Conservation (phyloP, 2,797 vertebrate genomes). For the Otolemur crassicaudatus region DNA sequence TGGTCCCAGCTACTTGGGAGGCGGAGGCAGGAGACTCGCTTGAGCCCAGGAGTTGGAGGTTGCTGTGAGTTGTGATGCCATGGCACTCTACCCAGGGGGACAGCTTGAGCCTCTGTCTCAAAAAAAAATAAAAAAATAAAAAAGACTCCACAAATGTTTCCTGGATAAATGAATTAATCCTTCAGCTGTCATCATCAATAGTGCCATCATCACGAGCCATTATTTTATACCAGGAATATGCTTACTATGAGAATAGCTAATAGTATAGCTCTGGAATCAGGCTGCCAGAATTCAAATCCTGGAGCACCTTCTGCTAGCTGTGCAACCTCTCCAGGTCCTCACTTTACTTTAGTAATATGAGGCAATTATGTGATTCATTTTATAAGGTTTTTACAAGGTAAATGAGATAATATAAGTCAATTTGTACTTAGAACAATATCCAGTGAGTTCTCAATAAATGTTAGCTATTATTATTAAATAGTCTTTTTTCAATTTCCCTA, state of each 20-base stretch:
- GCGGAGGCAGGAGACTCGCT: too few relatives aligned
- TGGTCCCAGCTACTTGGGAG: too few relatives aligned
- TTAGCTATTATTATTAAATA: constrained; percentile 1
- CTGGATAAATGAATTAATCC: neutral
- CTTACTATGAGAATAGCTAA: neutral
- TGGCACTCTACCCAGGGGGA: too few relatives aligned
- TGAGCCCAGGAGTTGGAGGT: too few relatives aligned
- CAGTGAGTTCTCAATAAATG: neutral
- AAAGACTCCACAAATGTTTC: neutral
- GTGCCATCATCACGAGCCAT: neutral
- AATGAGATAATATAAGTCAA: constrained; percentile 10
- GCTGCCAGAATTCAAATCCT: neutral
- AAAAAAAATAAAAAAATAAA: too few relatives aligned
- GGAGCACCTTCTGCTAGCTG: neutral
- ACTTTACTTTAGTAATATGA: neutral
- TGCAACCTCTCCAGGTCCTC: neutral
- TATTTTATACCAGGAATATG: neutral
- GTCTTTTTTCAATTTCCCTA: neutral
- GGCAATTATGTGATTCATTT: neutral
- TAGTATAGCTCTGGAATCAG: neutral
- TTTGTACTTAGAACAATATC: neutral
- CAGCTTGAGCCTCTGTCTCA: too few relatives aligned
- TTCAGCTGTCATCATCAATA: neutral
- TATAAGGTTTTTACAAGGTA: neutral
- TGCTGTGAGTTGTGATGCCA: too few relatives aligned